Base-by-base conservation (phyloP, 2,797 vertebrate species). In the Nasua narica region DNA sequence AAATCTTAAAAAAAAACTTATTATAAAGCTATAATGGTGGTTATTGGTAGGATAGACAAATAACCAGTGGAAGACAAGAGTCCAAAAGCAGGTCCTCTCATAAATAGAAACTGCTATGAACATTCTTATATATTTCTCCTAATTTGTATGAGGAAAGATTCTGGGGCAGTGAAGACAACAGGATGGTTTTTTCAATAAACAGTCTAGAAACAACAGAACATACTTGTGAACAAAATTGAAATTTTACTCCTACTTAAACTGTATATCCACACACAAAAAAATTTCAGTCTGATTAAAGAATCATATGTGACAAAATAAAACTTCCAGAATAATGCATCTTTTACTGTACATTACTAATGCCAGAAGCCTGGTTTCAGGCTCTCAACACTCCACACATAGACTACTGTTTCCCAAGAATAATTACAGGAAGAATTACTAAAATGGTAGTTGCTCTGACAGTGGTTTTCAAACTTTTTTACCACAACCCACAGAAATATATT, bases 371-470 rank as follows among this genome's bases (percentile, higher is more conserved):
- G 32, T 62, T 72, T 85, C 56, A 95, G 58, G 58, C 43, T 86
- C 43, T 74, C 43, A 83, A 48, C 62, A 50, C 40, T 82, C 12
- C 35, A 82, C 9, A 93, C 37, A 58, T 0, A 94, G 35, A 65
- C 35, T 35, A 83, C 19, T 46, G 0, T 76, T 85, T 91, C 81
- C 72, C 74, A 92, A 81, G n/a, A 90, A 79, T 79, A 95, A 92
- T 74, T 74, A 95, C 3, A 19, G 48, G 25, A 84, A 95, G 48
- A 95, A 82, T 90, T 77, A 78, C 29, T 91, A 93, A 94, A 72
- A 50, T 12, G 0, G 65, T 54, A 86, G 37, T 48, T 85, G 37
- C 18, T 78, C 62, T 74, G 35, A 76, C 3, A 89, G 58, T 29
- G 67, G 23, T 92, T 90, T 95, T 46, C 76, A 81, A 94, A 84